Base-by-base conservation (phyloP, 2,797 vertebrate genomes). In the Erpetoichthys calabaricus region DNA sequence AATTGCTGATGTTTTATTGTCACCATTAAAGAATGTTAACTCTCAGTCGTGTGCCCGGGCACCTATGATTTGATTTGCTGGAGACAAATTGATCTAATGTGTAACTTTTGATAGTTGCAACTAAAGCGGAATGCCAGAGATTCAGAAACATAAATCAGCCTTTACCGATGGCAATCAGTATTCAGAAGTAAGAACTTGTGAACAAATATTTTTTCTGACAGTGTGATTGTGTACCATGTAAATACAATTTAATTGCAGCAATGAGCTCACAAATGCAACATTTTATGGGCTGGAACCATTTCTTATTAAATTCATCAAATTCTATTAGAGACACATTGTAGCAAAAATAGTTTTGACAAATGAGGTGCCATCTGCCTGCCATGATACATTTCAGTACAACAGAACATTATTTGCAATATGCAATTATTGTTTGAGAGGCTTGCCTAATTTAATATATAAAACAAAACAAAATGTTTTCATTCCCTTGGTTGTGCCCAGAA, bases 301-400 rank as follows among this genome's bases (percentile, higher is more conserved):
- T 54, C 6, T 49, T 54, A 43, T 8, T 54, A 54, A 54, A 54
- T 42, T 8, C 6, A 54, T 54, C n/a, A 41, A 7, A 41, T 54
- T 54, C 41, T 25, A 54, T 54, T 54, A 42, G 41, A 54, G 42
- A 6, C 10, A 42, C 6, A 5, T 42, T 7, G 44, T 42, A 7
- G 47, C 47, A 49, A 5, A 41, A 25, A 54, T 54, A 8, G 4
- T 8, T 42, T 54, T 54, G 53, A 42, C 53, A 54, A 54, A 54
- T 43, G 53, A 54, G 53, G 53, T 54, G 41, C 5, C 41, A 42
- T 43, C 53, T 42, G n/a, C 53, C 53, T 42, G 53, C 41, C 53
- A 7, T 7, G 44, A 54, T 52, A 52, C 51, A 52, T 52, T 52
- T 9, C 51, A 52, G 51, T 25, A 9, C 50, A n/a, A 49, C 47